Evolutionary conservation across 2,888 invertebrate species (phyloP).

Genomic region (Ommatoiulus sabulosus): DNA sequence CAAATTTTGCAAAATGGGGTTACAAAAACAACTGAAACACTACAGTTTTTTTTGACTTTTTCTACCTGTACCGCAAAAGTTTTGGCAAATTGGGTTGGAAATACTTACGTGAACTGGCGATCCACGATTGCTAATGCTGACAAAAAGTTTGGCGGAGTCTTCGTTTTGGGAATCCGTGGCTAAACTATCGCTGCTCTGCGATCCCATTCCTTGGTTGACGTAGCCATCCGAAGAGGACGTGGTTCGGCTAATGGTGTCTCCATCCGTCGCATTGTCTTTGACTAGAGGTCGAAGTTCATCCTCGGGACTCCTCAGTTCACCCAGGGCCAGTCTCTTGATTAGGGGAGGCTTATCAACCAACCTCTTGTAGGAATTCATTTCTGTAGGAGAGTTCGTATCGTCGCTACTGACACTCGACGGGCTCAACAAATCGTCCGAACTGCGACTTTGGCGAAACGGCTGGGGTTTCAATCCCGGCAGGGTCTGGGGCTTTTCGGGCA

Average conservation of each 20-base stretch:
- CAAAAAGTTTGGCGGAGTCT: conserved; percentile 22
- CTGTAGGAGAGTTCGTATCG: conserved; percentile 88
- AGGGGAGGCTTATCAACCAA: conserved; percentile 85
- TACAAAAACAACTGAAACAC: no score
- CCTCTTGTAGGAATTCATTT: conserved; percentile 85
- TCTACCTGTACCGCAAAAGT: no score
- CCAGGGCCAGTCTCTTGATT: conserved; percentile 80
- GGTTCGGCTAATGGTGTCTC: conserved; percentile 39
- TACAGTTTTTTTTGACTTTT: no score
- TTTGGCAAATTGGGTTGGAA: neutral
- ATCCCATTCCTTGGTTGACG: conserved; percentile 70
- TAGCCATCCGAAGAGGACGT: conserved; percentile 79
- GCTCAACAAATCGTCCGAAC: conserved; percentile 56
- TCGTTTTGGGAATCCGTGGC: conserved; percentile 52
- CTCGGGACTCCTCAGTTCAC: conserved; percentile 49
- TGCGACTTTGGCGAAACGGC: conserved; percentile 21
- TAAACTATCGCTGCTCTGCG: conserved; percentile 54
- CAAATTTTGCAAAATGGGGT: no score
- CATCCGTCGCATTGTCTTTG: conserved; percentile 54
- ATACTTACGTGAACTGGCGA: conserved; percentile 40
- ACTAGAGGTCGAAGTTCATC: conserved; percentile 59
- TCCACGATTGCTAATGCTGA: conserved; percentile 37
- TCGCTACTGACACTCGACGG: conserved; percentile 72
- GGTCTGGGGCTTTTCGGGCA: conserved; percentile 72
- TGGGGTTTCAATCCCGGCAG: conserved; percentile 72